Percentiles rank a stretch among this genome's conserved stretches.
phyloP scores from a whole-genome alignment of 1,140 invertebrate species.

The Subanguina moxae region DNA sequence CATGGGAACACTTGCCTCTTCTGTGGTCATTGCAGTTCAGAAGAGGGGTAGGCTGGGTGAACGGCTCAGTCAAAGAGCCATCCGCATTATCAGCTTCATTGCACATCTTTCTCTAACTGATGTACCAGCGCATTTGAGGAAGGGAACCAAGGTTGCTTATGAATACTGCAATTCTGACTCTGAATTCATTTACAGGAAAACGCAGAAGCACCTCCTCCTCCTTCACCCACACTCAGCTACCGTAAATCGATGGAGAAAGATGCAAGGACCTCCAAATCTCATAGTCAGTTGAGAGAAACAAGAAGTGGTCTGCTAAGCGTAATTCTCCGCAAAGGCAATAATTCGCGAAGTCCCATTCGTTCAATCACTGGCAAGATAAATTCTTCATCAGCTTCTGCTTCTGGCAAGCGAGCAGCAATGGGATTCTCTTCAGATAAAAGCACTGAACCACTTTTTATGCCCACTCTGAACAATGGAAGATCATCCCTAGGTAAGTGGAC shows the following conservation, averaged over 20 bases:
- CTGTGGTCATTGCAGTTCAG: slow-evolving; percentile 56
- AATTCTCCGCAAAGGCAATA: too few species aligned
- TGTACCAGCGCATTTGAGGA: slow-evolving; percentile 48
- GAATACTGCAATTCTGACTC: too few species aligned
- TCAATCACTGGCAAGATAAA: slow-evolving; percentile 11
- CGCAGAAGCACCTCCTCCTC: slow-evolving; percentile 37
- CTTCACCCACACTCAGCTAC: slow-evolving; percentile 21
- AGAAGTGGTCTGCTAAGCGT: too few species aligned
- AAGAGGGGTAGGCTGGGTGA: slow-evolving; percentile 54
- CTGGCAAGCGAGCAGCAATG: slow-evolving; percentile 16
- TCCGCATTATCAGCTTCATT: slow-evolving; percentile 45
- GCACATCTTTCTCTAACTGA: slow-evolving; percentile 50
- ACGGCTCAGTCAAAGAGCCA: slow-evolving; percentile 39
- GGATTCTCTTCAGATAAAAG: slow-evolving; percentile 44
- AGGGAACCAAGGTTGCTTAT: slow-evolving; percentile 45
- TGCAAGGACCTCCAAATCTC: slow-evolving; percentile 22
- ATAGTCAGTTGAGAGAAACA: not conserved
- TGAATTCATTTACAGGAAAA: too few species aligned
- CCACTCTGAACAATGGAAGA: not conserved
- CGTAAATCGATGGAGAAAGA: slow-evolving; percentile 18
- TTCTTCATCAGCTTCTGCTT: not conserved
- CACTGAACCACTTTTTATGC: slow-evolving; percentile 45
- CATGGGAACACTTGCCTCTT: slow-evolving; percentile 54
- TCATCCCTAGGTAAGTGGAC: slow-evolving; percentile 18
- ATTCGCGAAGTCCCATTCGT: slow-evolving; percentile 8